Conservation (phyloP, 2,113 vertebrate species). For the Pagrus major region DNA sequence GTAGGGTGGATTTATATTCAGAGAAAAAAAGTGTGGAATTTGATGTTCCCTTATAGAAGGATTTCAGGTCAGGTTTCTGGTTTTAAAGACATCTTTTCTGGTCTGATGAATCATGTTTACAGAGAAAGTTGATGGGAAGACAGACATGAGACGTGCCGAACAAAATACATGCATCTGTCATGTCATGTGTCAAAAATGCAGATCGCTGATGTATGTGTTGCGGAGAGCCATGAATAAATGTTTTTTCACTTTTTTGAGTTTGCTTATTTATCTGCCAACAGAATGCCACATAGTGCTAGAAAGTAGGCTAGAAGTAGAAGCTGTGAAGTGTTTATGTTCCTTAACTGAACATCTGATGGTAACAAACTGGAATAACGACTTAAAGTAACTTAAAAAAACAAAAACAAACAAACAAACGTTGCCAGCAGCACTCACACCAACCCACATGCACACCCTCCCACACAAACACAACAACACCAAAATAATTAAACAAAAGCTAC, state of each 20-base stretch:
- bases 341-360: conserved; percentile 5
- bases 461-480: conserved; percentile 27
- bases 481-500: conserved; percentile 24
- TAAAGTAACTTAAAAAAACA: conserved; percentile 19
- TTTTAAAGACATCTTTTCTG: conserved; percentile 8
- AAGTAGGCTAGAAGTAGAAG: neutral
- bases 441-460: conserved; percentile 5
- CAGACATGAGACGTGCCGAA: conserved; percentile 7
- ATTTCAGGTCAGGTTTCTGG: neutral
- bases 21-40: neutral
- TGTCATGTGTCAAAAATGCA: conserved; percentile 17
- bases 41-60: neutral
- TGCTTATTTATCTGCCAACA: neutral
- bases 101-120: conserved; percentile 12
- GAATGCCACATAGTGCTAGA: neutral
- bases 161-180: conserved; percentile 2
- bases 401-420: no score
- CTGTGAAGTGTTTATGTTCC: neutral
- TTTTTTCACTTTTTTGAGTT: conserved; percentile 9
- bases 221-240: neutral
- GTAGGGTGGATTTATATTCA: neutral
- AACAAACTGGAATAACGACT: conserved; percentile 24
- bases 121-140: conserved; percentile 5
- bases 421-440: conserved; percentile 22
- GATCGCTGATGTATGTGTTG: neutral